These are phyloP conservation scores for Leucoma salicis DNA, from an alignment of 2,888 invertebrate species.

Conservation along the genomic window DNA sequence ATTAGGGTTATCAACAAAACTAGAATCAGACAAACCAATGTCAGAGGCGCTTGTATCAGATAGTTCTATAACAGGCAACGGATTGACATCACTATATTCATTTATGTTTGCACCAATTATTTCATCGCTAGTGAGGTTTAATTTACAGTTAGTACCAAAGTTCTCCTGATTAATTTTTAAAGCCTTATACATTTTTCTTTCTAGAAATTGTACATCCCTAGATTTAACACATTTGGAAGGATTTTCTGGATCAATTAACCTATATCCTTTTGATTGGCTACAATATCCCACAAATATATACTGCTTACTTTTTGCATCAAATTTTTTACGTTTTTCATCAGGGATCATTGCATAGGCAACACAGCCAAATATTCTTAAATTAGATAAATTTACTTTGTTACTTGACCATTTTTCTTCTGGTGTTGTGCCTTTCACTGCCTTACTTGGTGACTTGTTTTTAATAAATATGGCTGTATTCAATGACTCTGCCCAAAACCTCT, in stretches of 20 bases:
- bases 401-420: slow-evolving; percentile 12
- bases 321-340: slow-evolving; percentile 5
- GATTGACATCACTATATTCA: background rate
- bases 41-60: background rate
- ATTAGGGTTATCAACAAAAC: background rate
- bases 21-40: background rate
- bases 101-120: background rate
- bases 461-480: slow-evolving; percentile 8
- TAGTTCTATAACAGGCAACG: background rate
- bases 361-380: slow-evolving; percentile 15
- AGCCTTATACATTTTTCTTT: background rate
- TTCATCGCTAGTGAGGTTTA: background rate
- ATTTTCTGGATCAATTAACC: slow-evolving; percentile 3
- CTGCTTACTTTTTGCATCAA: slow-evolving; percentile 3
- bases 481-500: slow-evolving; percentile 9
- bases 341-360: slow-evolving; percentile 7
- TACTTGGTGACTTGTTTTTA: slow-evolving; percentile 9
- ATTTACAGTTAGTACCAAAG: background rate
- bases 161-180: background rate
- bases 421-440: background rate
- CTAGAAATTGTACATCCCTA: slow-evolving; percentile 1
- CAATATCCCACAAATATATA: slow-evolving; percentile 5
- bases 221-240: slow-evolving; percentile 1
- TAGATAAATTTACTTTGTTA: slow-evolving; percentile 3
- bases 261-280: slow-evolving; percentile 3